Base-by-base conservation (phyloP, 1,140 invertebrate genomes). In the Aphaenogaster rudis region DNA sequence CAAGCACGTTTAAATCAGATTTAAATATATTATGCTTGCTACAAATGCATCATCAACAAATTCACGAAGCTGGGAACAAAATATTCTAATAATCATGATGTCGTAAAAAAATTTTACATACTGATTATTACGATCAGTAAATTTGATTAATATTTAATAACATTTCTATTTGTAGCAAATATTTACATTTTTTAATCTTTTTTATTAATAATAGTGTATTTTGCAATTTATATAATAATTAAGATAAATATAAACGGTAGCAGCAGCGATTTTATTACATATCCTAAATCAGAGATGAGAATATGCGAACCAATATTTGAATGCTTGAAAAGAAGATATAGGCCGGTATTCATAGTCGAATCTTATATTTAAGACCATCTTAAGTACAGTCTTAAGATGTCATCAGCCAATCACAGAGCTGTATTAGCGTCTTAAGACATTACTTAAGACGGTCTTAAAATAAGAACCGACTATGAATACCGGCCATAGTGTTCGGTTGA, bases 81-180 rank as follows among this genome's bases (percentile, higher is more conserved):
- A 42, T 21, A 42, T 45, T 67, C 9, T 45, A 67, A 11, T 2
- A 45, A 67, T 5, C 1, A 21, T 21, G 3, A 64, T 8, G 1
- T 64, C 15, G 3, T 17, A 36, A 64, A 63, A 64, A 39, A 36
- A 57, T 57, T 28, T 36, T 36, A 63, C 15, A 33, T 36, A 63
- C 36, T 52, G 15, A 52, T 2, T 36, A 63, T 17, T 63, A 36
- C 11, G 15, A 63, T 36, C 33, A 64, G 7, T 17, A 64, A 64
- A 45, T 45, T 67, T 13, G 13, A 45, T n/a, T 66, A 66, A 66
- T 63, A 28, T 33, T 61, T 28, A 61, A 61, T 63, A 63, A 36
- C 6, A 15, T 63, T 4, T 36, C 5, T 17, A 61, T 13, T 61
- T 61, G 4, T 17, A 67, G 3, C 39, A 63, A 63, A 17, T 63